Conservation (phyloP, 2,113 vertebrate species). For the Phoxinus phoxinus region DNA sequence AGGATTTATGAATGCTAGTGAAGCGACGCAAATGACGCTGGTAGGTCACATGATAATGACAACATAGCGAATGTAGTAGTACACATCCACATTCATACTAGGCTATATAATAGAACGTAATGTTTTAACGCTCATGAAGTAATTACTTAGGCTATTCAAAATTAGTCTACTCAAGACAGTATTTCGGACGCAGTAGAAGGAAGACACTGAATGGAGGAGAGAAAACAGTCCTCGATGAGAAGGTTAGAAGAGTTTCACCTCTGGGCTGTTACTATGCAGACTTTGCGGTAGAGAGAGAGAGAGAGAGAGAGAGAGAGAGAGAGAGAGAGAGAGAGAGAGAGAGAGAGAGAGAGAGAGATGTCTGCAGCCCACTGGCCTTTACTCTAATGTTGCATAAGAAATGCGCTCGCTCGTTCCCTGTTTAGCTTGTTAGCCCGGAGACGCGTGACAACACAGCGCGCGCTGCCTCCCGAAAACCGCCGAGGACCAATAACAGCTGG, state of each 20-base stretch:
- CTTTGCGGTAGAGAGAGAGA: conserved; percentile 11
- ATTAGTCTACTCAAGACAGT: too few relatives aligned
- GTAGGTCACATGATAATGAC: too few relatives aligned
- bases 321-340: conserved; percentile 9
- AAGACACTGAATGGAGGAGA: not conserved
- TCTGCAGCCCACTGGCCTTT: conserved; percentile 16
- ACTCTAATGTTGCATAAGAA: conserved; percentile 53
- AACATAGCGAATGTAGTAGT: too few relatives aligned
- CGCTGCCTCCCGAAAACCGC: not conserved
- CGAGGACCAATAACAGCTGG: conserved; percentile 18
- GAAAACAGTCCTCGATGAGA: conserved; percentile 10
- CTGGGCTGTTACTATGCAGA: conserved; percentile 56
- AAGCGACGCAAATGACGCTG: too few relatives aligned
- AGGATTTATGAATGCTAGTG: too few relatives aligned
- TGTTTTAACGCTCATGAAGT: too few relatives aligned
- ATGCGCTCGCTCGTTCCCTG: not conserved
- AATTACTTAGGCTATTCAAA: too few relatives aligned
- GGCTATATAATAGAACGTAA: too few relatives aligned
- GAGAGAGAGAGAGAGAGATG: too few relatives aligned
- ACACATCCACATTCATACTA: too few relatives aligned
- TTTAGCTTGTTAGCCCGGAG: conserved; percentile 19
- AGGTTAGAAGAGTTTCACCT: conserved; percentile 47
- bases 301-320: not conserved
- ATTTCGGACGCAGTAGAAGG: not conserved
- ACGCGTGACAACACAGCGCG: conserved; percentile 6